Evolutionary conservation across 1,140 invertebrate genomes (phyloP).

Genomic region (Penaeus japonicus): DNA sequence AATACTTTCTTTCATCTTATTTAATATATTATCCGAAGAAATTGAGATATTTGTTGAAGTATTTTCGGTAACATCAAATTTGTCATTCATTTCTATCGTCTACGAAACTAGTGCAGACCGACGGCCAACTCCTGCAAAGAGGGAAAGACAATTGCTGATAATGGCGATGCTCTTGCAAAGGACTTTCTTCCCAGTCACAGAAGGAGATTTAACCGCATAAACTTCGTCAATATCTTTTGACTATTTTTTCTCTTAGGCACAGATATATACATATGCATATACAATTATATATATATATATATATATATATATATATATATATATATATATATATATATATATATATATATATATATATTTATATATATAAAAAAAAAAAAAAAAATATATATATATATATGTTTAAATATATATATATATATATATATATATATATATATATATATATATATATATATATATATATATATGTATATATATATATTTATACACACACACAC

Average conservation of each 20-base stretch:
- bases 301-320: conserved; percentile 20
- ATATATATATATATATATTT: conserved; percentile 32
- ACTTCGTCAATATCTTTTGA: neutral
- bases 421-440: conserved; percentile 9
- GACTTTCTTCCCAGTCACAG: neutral
- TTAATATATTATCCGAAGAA: no score
- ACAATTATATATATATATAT: conserved; percentile 19
- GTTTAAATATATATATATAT: conserved; percentile 34
- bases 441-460: neutral
- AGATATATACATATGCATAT: neutral
- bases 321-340: neutral
- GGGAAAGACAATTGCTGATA: no score
- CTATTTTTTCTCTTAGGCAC: neutral
- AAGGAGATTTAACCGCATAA: neutral
- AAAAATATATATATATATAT: conserved; percentile 7
- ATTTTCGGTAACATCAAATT: no score
- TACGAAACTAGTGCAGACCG: no score
- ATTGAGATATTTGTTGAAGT: no score
- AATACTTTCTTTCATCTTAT: no score
- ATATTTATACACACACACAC: neutral
- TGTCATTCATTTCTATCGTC: no score
- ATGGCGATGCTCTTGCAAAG: no score
- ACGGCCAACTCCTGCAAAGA: no score
- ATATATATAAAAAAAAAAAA: conserved; percentile 20
- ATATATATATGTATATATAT: no score